Conservation (phyloP, 2,113 vertebrate species). For the Lota lota region DNA sequence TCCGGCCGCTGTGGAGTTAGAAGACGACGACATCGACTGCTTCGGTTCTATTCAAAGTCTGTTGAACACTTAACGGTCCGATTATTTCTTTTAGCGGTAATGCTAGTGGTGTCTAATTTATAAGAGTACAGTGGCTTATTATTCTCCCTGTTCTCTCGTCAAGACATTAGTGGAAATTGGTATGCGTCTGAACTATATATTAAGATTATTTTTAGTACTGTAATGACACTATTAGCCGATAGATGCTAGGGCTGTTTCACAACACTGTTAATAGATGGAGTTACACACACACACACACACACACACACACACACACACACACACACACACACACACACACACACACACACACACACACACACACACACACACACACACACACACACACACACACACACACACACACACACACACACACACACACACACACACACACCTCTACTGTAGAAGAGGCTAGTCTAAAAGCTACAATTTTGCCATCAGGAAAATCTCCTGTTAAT, state of each 20-base stretch:
- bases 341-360: no score
- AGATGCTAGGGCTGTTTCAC: constrained; percentile 10
- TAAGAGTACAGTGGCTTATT: constrained; percentile 13
- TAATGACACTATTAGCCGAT: not conserved
- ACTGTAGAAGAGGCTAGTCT: not conserved
- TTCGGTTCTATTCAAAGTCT: constrained; percentile 11
- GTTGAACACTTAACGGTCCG: constrained; percentile 24
- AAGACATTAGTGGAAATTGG: constrained; percentile 28
- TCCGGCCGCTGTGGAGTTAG: not conserved
- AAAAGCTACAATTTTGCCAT: constrained; percentile 27
- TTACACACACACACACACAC: no score
- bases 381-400: not conserved
- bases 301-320: constrained; percentile 11
- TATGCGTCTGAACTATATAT: constrained; percentile 14
- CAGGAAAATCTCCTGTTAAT: constrained; percentile 4
- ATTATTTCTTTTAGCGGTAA: constrained; percentile 25
- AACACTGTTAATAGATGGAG: constrained; percentile 9
- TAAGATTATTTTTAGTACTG: constrained; percentile 10
- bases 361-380: no score
- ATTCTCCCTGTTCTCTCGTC: constrained; percentile 21
- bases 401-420: no score
- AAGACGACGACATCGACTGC: constrained; percentile 2
- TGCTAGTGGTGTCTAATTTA: constrained; percentile 30
- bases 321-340: no score
- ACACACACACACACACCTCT: not conserved